These are phyloP conservation scores for Heteromormyrus szaboi DNA, from an alignment of 2,797 vertebrate genomes.

Conservation along the genomic window DNA sequence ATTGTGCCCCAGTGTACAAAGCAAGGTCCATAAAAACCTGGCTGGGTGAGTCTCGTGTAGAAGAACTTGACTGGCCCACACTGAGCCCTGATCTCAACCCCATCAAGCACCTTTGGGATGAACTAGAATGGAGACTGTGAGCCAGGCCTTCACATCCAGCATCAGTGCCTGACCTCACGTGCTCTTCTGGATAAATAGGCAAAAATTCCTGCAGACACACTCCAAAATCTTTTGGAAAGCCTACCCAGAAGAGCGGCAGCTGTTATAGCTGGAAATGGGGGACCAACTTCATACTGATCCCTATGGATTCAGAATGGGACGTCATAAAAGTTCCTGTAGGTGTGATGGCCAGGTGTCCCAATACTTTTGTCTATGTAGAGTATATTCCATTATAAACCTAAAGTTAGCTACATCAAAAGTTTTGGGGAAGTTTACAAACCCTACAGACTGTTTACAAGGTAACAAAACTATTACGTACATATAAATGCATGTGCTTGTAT, in stretches of 20 bases:
- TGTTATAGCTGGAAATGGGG: background rate
- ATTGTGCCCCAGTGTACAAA: background rate
- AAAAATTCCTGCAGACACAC: background rate
- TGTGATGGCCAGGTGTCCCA: background rate
- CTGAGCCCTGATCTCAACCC: background rate
- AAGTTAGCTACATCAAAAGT: background rate
- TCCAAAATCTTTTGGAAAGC: background rate
- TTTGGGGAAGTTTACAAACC: background rate
- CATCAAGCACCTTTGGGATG: background rate
- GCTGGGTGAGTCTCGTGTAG: background rate
- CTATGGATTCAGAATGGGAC: background rate
- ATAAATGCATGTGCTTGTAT: background rate
- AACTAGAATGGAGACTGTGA: background rate
- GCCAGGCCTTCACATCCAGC: background rate
- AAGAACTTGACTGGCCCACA: background rate
- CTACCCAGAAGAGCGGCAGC: background rate
- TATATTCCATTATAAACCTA: background rate
- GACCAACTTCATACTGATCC: background rate
- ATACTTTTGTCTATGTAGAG: background rate
- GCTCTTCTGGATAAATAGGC: background rate
- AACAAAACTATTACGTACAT: background rate
- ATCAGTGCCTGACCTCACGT: background rate
- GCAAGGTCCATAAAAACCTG: background rate
- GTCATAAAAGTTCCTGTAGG: background rate
- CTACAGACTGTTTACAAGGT: background rate